Conservation (phyloP, 2,113 vertebrate genomes). For the Nerophis ophidion region DNA sequence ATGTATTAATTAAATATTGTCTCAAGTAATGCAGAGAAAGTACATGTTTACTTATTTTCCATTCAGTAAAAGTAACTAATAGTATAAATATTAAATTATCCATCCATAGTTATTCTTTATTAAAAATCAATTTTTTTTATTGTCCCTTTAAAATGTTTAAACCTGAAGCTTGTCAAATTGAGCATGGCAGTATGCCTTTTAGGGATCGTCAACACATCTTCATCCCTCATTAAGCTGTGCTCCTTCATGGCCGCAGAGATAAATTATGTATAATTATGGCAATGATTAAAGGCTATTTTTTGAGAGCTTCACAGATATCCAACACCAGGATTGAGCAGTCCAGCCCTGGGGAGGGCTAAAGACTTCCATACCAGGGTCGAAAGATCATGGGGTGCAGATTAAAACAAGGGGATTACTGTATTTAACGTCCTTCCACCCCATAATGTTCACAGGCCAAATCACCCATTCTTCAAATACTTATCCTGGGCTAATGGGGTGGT, state of each 20-base stretch:
- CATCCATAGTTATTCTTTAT: neutral
- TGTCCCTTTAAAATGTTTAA: neutral
- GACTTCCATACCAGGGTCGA: conserved; percentile 56
- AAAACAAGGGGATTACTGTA: conserved; percentile 73
- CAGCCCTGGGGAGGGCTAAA: conserved; percentile 61
- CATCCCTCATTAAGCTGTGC: conserved; percentile 65
- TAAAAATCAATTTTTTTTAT: neutral
- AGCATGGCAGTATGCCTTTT: conserved; percentile 47
- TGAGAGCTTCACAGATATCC: conserved; percentile 59
- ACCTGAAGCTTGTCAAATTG: neutral
- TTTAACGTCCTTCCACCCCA: conserved; percentile 60
- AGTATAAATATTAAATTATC: neutral
- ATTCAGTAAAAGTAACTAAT: too few relatives aligned
- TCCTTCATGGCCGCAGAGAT: conserved; percentile 67
- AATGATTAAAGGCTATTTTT: conserved; percentile 66
- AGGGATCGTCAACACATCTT: conserved; percentile 51
- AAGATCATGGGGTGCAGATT: conserved; percentile 67
- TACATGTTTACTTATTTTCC: too few relatives aligned
- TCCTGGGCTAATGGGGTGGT: conserved; percentile 50
- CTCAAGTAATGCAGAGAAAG: too few relatives aligned
- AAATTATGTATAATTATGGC: conserved; percentile 72
- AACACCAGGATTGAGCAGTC: conserved; percentile 44
- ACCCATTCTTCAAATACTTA: conserved; percentile 50
- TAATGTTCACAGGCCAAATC: conserved; percentile 66
- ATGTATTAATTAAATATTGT: too few relatives aligned